A percentile compares a stretch with the other conserved stretches of the same genome.
Conservation (phyloP, 2,113 vertebrate genomes). For the Nettapus auritus region DNA sequence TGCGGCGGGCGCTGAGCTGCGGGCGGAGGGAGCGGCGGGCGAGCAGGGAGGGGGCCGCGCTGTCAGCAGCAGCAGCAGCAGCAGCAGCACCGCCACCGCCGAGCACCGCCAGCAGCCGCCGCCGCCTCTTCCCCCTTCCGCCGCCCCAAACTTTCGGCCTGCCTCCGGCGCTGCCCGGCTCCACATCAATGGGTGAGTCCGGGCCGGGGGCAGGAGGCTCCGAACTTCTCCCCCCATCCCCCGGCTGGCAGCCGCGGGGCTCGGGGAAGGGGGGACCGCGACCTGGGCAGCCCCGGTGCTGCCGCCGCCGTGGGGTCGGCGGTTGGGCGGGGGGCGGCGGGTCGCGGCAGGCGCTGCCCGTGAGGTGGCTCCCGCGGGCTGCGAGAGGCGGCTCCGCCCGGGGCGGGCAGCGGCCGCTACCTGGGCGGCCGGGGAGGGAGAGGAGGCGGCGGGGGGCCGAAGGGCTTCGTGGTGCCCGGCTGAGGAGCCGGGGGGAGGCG, state of each 20-base stretch:
- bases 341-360: neutral
- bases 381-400: neutral
- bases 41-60: neutral
- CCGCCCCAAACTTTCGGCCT: neutral
- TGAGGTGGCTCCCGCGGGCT: neutral
- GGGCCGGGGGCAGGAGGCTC: neutral
- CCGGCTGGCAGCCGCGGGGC: neutral
- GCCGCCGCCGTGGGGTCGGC: too few relatives aligned
- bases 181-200: neutral
- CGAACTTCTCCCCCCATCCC: neutral
- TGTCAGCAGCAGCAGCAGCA: neutral
- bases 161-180: neutral
- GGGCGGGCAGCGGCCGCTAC: neutral
- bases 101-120: too few relatives aligned
- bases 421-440: neutral
- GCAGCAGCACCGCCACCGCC: too few relatives aligned
- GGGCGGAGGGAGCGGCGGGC: neutral
- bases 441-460: neutral
- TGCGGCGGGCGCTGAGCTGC: neutral
- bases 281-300: too few relatives aligned
- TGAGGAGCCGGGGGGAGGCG: neutral
- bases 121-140: neutral
- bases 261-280: too few relatives aligned
- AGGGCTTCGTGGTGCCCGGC: neutral
- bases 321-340: neutral